Base-by-base conservation (phyloP, 2,797 vertebrate species). In the Gobio occitaniae region DNA sequence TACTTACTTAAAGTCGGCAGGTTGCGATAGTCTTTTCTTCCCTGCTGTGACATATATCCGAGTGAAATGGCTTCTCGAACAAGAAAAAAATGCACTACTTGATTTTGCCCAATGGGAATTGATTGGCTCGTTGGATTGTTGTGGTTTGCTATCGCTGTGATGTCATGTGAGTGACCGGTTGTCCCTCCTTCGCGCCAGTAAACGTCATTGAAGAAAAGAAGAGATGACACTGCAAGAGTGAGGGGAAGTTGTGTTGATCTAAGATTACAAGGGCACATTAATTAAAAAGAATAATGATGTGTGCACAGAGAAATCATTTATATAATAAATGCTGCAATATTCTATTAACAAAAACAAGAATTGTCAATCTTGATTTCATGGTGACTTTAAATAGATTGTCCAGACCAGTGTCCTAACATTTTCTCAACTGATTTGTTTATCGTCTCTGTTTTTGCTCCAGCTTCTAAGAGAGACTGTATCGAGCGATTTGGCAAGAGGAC, bases 381-480 rank as follows among this genome's bases (percentile, higher is more conserved):
- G 25, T 32, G 25, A 75, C 50, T 29, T 50, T 3, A 41, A 82
- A 16, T 17, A 54, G 36, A 54, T 56, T 56, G 54, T 82, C 68
- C 54, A 36, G 32, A 29, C 38, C 13, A 17, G 21, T 52, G 29
- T 79, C 11, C 29, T 65, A 4, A 80, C 48, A n/a, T 66, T 56
- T 82, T 61, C 12, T 65, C 7, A 54, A 78, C 29, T 6, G 6
- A 15, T 3, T 68, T 29, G 11, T 50, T 56, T n/a, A 2, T 21
- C 83, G 48, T 54, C 41, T 84, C 16, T 81, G 41, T 80, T n/a
- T 85, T 29, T 68, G 54, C 91, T 86, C 4, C 86, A 98, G 97
- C 97, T 50, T 98, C 98, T 61, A 98, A 97, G 91, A 96, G 96
- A 90, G 98, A 99, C 91, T 99, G 98, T 61, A 96, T 98, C 6